These are phyloP conservation scores for Lepidostoma basale DNA, from an alignment of 1,140 invertebrate species.

Conservation along the genomic window DNA sequence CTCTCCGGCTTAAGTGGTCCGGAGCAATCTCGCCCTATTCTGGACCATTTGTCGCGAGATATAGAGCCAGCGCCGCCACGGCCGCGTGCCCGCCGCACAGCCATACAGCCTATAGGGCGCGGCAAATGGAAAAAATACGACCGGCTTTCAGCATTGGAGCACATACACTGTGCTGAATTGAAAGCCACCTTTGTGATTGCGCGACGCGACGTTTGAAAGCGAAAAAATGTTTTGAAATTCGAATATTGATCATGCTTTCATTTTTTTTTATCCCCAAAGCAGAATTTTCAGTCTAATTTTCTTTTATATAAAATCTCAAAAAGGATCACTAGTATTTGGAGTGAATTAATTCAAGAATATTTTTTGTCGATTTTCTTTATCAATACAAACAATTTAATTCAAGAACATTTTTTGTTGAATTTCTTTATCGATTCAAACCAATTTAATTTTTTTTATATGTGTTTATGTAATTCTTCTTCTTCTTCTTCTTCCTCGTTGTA, in stretches of 20 bases:
- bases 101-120: neutral
- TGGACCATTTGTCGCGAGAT: slow-evolving; percentile 37
- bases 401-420: too few relatives aligned
- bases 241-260: neutral
- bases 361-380: too few relatives aligned
- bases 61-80: slow-evolving; percentile 14
- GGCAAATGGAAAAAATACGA: slow-evolving; percentile 26
- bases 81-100: neutral
- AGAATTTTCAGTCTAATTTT: too few relatives aligned
- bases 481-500: too few relatives aligned
- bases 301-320: too few relatives aligned
- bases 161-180: neutral
- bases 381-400: too few relatives aligned
- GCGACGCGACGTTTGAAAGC: neutral
- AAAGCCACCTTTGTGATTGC: neutral
- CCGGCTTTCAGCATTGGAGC: neutral
- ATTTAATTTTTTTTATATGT: too few relatives aligned
- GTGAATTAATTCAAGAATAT: too few relatives aligned
- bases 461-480: too few relatives aligned
- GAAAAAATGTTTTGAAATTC: neutral
- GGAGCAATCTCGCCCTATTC: slow-evolving; percentile 38
- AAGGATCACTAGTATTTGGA: too few relatives aligned
- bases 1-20: slow-evolving; percentile 30
- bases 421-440: too few relatives aligned
- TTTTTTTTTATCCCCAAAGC: too few relatives aligned